A percentile compares a stretch with the other conserved stretches of the same genome.
These are phyloP conservation scores for Ascaphus truei DNA, from an alignment of 2,113 vertebrate genomes.

Conservation along the genomic window DNA sequence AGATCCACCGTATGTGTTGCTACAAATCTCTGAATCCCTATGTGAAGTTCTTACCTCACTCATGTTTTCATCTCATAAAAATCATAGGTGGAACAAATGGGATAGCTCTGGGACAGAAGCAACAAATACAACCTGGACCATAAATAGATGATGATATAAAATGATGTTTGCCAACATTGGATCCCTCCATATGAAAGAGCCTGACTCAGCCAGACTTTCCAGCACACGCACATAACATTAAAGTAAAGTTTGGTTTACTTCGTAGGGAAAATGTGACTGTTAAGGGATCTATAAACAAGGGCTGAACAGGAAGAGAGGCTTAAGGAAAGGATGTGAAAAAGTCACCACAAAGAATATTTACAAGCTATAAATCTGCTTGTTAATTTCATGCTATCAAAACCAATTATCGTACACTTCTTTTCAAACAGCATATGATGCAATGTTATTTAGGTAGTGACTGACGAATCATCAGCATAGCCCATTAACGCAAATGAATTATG, in stretches of 20 bases:
- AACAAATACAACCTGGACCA: background rate
- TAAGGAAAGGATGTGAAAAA: conserved; percentile 49
- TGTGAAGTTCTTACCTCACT: background rate
- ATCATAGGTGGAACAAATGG: background rate
- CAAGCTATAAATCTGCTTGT: conserved; percentile 61
- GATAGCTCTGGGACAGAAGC: background rate
- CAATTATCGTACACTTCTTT: conserved; percentile 46
- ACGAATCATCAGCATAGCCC: conserved; percentile 23
- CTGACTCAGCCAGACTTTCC: conserved; percentile 43
- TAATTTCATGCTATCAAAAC: conserved; percentile 64
- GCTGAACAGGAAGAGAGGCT: conserved; percentile 53
- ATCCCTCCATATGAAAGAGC: conserved; percentile 16
- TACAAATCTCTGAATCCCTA: conserved; percentile 14
- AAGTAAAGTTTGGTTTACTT: conserved; percentile 34
- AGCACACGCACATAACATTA: conserved; percentile 26
- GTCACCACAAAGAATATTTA: conserved; percentile 54
- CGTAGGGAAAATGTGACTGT: conserved; percentile 45
- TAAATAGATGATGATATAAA: background rate
- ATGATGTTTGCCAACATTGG: background rate
- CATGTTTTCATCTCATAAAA: background rate
- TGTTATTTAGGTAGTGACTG: conserved; percentile 32
- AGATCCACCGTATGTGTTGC: background rate
- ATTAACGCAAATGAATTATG: conserved; percentile 26
- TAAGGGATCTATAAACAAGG: conserved; percentile 49
- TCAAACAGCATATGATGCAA: conserved; percentile 45